A percentile compares a stretch with the other conserved stretches of the same genome.
These are phyloP conservation scores for Portunus trituberculatus DNA, from an alignment of 1,140 invertebrate species.

Conservation along the genomic window DNA sequence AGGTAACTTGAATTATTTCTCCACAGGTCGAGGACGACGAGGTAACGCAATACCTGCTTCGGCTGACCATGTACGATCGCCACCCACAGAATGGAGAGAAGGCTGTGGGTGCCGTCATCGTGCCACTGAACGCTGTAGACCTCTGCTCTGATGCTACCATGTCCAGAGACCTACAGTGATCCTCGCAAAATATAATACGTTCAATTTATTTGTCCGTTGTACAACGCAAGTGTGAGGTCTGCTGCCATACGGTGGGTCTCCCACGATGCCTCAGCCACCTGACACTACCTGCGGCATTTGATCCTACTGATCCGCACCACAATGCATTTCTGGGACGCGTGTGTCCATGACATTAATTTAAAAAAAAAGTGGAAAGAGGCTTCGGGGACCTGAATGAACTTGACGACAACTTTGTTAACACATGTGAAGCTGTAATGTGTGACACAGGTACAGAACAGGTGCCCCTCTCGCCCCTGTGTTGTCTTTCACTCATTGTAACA, in stretches of 20 bases:
- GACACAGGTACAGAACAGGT: background rate
- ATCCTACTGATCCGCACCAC: background rate
- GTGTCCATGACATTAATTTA: background rate
- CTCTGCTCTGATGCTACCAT: conserved; percentile 59
- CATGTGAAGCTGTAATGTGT: background rate
- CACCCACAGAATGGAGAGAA: conserved; percentile 68
- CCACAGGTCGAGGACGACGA: conserved; percentile 65
- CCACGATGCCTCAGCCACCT: background rate
- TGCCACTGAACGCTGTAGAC: conserved; percentile 64
- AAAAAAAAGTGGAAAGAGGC: background rate
- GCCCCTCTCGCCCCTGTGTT: background rate
- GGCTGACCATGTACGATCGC: conserved; percentile 68
- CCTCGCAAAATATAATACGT: background rate
- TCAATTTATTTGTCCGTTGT: background rate
- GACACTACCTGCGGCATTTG: background rate
- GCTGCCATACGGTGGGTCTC: background rate
- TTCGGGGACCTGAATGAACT: background rate
- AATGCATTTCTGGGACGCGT: background rate
- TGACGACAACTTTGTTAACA: background rate
- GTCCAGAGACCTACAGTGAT: conserved; percentile 66
- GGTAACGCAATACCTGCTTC: conserved; percentile 62
- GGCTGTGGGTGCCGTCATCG: conserved; percentile 65
- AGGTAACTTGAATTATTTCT: background rate
- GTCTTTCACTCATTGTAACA: background rate
- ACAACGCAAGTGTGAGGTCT: background rate